Conservation (phyloP, 2,888 invertebrate genomes). For the Troglohyphantes excavatus region DNA sequence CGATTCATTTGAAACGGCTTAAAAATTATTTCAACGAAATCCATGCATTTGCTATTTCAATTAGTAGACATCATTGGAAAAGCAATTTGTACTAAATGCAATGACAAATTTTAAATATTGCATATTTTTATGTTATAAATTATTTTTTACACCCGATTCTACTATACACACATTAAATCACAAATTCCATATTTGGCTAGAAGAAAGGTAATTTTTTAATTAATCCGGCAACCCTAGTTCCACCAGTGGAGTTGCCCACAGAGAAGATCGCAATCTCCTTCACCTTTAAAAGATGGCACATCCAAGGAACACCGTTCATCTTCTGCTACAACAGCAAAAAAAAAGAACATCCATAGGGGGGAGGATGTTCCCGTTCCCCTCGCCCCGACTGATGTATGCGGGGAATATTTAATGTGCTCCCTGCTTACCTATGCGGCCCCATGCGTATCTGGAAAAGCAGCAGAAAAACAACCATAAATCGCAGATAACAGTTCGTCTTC, state of each 20-base stretch:
- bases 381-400: conserved; percentile 70
- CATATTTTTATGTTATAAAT: no score
- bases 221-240: conserved; percentile 53
- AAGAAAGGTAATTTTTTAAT: conserved; percentile 50
- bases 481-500: conserved; percentile 55
- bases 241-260: conserved; percentile 45
- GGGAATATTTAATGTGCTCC: conserved; percentile 73
- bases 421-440: conserved; percentile 74
- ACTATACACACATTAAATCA: no score
- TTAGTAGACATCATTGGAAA: no score
- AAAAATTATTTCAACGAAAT: no score
- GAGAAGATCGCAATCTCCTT: conserved; percentile 61
- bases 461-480: conserved; percentile 67
- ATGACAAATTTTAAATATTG: no score
- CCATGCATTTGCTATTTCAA: no score
- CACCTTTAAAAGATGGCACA: conserved; percentile 71
- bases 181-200: not conserved
- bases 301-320: conserved; percentile 67
- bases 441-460: conserved; percentile 36
- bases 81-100: no score
- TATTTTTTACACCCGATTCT: no score
- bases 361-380: not conserved
- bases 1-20: no score
- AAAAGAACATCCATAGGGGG: not conserved
- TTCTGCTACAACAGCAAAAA: conserved; percentile 18